Evolutionary conservation across 2,113 vertebrate species (phyloP).

Genomic region (Carettochelys insculpta): DNA sequence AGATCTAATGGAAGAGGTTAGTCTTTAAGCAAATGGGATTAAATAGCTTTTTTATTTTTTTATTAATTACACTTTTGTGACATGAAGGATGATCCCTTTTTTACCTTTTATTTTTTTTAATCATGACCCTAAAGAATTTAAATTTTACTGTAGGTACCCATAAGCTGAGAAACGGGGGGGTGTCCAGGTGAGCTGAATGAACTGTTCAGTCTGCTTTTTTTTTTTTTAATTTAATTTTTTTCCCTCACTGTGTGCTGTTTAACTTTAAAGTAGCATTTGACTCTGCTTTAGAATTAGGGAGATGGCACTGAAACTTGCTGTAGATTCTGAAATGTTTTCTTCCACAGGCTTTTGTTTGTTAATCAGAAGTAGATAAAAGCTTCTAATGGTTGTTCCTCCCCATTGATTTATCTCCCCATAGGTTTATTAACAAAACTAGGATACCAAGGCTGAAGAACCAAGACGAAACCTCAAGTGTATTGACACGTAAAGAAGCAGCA

Average conservation of each 20-base stretch:
- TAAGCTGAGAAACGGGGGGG: constrained; percentile 94
- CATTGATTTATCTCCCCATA: constrained; percentile 99
- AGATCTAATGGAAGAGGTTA: constrained; percentile 98
- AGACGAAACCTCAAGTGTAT: constrained; percentile 97
- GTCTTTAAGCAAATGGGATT: constrained; percentile 81
- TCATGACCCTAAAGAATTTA: constrained; percentile 85
- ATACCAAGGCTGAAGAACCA: constrained; percentile 96
- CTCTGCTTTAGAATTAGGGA: constrained; percentile 81
- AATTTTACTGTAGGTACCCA: constrained; percentile 88
- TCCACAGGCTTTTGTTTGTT: constrained; percentile 86
- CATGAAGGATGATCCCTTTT: constrained; percentile 77
- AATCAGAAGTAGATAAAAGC: constrained; percentile 81
- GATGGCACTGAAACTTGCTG: constrained; percentile 80
- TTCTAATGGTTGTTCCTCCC: constrained; percentile 99
- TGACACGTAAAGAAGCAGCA: constrained; percentile 96
- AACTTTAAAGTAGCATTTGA: constrained; percentile 77
- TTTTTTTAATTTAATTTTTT: constrained; percentile 57
- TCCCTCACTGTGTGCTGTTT: constrained; percentile 70
- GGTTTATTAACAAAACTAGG: constrained; percentile 99
- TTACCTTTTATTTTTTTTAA: constrained; percentile 80
- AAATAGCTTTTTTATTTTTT: background rate
- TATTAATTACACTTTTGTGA: constrained; percentile 48
- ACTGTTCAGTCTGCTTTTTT: constrained; percentile 82
- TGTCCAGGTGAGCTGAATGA: constrained; percentile 96
- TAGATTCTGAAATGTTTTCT: constrained; percentile 85